Base-by-base conservation (phyloP, 1,140 invertebrate genomes). In the Chironomus tepperi region DNA sequence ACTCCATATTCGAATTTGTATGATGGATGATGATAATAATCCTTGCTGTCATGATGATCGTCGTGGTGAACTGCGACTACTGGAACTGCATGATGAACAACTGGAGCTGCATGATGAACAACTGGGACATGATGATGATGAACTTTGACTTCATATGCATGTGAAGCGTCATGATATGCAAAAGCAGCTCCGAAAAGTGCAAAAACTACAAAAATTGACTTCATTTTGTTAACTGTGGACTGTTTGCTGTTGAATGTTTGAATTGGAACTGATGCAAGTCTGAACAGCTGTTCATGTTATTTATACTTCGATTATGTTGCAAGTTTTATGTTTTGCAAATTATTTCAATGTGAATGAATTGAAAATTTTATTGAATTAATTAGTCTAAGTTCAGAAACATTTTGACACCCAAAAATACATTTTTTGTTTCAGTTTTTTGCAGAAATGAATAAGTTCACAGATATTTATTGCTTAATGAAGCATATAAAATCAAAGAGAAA, bases 1-100 rank as follows among this genome's bases (percentile, higher is more conserved):
- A 84, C 81, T 18, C 82, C 81, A 77, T 84, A 84, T 34, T 80
- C 78, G 77, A 79, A 84, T 64, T 83, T 79, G 77, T 84, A 84
- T 73, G 85, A 83, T 7, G 85, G 47, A 57, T 57, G 47, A 57
- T 57, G 47, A 57, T 57, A n/a, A 57, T 57, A 57, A n/a, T 57
- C 47, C 12, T n/a, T 57, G 47, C 24, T 34, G 24, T 34, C 24
- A 34, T 57, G 47, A 57, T 57, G 47, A 15, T 57, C 47, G n/a
- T 57, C 47, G 5, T 34, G 24, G 24, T 34, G 24, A 5, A 34
- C 24, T 34, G 24, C 24, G 5, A 34, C 24, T 2, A 34, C 24
- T 34, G 24, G 24, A 34, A 34, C 24, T n/a, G 12, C 12, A 57
- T 57, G 47, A 57, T 10, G 47, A n/a, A n/a, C 12, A 12, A 12